Evolutionary conservation across 2,797 vertebrate genomes (phyloP).

Genomic region (Platalea minor): DNA sequence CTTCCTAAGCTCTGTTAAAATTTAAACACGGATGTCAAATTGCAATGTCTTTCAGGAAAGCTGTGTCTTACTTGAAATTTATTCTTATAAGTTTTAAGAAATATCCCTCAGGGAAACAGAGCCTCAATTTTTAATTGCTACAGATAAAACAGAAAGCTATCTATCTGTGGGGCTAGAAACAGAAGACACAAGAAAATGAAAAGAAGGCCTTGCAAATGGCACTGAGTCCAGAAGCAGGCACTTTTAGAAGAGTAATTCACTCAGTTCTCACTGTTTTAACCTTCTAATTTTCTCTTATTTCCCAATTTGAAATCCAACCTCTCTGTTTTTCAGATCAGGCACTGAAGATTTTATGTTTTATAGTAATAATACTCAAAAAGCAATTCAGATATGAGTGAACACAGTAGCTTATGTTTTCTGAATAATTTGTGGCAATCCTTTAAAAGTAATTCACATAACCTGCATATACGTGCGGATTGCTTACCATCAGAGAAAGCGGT

Average conservation of each 20-base stretch:
- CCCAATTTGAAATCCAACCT: not conserved
- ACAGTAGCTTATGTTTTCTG: not conserved
- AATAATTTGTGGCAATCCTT: not conserved
- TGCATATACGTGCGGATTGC: not conserved
- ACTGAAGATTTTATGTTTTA: conserved; percentile 1
- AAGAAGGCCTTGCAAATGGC: not conserved
- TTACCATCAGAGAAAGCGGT: not conserved
- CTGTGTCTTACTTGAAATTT: conserved; percentile 50
- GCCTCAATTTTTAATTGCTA: conserved; percentile 27
- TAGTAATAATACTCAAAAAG: not conserved
- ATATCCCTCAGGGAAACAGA: conserved; percentile 21
- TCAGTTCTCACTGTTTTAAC: not conserved
- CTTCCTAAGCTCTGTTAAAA: conserved; percentile 50
- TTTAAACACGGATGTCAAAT: conserved; percentile 60
- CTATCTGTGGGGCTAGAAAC: not conserved
- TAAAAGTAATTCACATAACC: not conserved
- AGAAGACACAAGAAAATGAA: not conserved
- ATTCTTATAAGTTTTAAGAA: conserved; percentile 62
- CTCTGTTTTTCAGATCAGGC: conserved; percentile 20
- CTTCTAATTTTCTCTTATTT: conserved; percentile 20
- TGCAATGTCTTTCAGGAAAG: conserved; percentile 49
- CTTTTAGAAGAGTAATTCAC: not conserved
- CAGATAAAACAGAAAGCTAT: conserved; percentile 10
- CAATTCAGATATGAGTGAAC: not conserved
- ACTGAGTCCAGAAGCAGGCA: not conserved